phyloP scores from a whole-genome alignment of 1,140 invertebrate genomes.

The Reticulitermes speratus region DNA sequence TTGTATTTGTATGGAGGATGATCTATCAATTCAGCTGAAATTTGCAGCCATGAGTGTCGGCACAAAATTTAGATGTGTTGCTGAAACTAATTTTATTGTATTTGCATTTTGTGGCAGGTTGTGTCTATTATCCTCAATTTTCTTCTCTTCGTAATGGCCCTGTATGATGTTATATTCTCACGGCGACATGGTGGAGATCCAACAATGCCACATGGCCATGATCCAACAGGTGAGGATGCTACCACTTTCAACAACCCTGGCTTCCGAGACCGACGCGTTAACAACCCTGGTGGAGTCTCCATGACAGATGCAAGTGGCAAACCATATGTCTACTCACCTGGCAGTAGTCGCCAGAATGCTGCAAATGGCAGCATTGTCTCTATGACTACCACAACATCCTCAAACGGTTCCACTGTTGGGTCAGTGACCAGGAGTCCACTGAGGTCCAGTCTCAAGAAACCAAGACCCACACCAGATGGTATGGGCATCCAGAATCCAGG shows the following conservation, averaged over 20 bases:
- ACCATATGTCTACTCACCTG: conserved; percentile 56
- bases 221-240: conserved; percentile 56
- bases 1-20: no score
- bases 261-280: conserved; percentile 65
- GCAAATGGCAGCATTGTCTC: conserved; percentile 76
- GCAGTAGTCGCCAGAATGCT: conserved; percentile 48
- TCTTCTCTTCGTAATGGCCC: conserved; percentile 67
- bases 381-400: conserved; percentile 67
- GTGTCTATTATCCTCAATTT: conserved; percentile 72
- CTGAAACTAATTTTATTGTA: no score
- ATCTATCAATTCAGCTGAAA: no score
- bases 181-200: conserved; percentile 72
- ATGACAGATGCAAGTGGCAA: conserved; percentile 81
- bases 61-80: no score
- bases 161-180: conserved; percentile 74
- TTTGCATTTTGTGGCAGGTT: conserved; percentile 54
- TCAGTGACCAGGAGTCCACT: conserved; percentile 70
- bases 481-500: conserved; percentile 85
- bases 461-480: conserved; percentile 57
- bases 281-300: conserved; percentile 60
- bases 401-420: conserved; percentile 59
- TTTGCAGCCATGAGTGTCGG: no score
- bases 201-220: conserved; percentile 30
- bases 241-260: conserved; percentile 81
- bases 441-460: conserved; percentile 79